A percentile compares a stretch with the other conserved stretches of the same genome.
Evolutionary conservation across 2,888 invertebrate species (phyloP).

Genomic region (Drosophila sordidapex): DNA sequence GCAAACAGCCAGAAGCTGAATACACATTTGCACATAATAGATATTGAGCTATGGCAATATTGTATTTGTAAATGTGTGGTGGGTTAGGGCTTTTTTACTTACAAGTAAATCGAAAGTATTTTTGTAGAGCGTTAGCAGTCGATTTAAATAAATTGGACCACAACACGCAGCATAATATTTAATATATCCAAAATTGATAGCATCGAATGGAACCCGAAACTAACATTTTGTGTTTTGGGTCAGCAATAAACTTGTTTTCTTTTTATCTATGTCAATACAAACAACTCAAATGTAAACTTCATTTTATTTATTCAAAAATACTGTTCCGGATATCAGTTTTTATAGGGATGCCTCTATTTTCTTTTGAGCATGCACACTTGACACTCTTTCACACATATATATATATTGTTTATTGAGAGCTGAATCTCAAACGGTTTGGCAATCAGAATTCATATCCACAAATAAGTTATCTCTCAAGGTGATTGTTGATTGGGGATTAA

Average conservation of each 20-base stretch:
- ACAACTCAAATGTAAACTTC: neutral
- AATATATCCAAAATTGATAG: conserved; percentile 8
- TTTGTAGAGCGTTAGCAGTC: conserved; percentile 24
- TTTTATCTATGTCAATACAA: neutral
- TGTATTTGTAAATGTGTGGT: conserved; percentile 4
- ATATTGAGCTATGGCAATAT: conserved; percentile 38
- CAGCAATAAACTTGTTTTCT: conserved; percentile 3
- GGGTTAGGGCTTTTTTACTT: neutral
- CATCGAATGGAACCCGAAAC: conserved; percentile 16
- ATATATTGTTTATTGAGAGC: neutral
- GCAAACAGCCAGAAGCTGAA: conserved; percentile 52
- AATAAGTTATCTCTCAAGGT: neutral
- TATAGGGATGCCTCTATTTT: neutral
- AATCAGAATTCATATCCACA: neutral
- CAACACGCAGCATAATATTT: conserved; percentile 6
- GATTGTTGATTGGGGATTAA: neutral
- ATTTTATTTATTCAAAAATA: neutral
- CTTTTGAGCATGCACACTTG: neutral
- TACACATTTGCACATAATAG: conserved; percentile 58
- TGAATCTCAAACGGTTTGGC: neutral
- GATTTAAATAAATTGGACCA: conserved; percentile 30
- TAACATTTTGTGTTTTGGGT: conserved; percentile 7
- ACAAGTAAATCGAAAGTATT: conserved; percentile 34
- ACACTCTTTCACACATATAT: neutral
- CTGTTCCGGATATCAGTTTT: neutral